phyloP scores from a whole-genome alignment of 2,888 invertebrate genomes.

The Ophion costatus region DNA sequence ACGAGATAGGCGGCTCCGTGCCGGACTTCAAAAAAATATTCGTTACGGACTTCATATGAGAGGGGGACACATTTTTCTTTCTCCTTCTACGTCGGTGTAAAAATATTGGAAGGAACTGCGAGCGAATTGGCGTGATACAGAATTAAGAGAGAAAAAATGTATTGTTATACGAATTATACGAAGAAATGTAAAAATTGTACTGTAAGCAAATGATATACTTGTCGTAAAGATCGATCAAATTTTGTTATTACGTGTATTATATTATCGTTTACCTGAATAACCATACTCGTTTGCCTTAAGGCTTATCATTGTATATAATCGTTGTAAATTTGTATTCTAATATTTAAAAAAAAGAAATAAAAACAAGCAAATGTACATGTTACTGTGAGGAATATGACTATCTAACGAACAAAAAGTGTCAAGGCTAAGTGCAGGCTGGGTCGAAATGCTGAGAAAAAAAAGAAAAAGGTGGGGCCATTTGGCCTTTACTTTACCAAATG shows the following conservation, averaged over 20 bases:
- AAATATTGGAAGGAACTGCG: not conserved
- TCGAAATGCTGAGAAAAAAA: too few relatives aligned
- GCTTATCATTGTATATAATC: conserved; percentile 75
- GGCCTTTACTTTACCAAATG: too few relatives aligned
- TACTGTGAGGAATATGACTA: conserved; percentile 3
- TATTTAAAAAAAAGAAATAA: conserved; percentile 71
- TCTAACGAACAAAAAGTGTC: not conserved
- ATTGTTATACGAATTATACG: not conserved
- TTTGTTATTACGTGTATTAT: conserved; percentile 50
- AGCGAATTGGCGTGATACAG: not conserved
- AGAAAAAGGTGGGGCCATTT: too few relatives aligned
- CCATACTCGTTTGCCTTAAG: conserved; percentile 40
- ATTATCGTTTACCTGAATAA: conserved; percentile 54
- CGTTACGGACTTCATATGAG: conserved; percentile 84
- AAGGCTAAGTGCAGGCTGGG: too few relatives aligned
- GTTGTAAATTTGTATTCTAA: conserved; percentile 80
- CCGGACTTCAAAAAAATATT: conserved; percentile 86
- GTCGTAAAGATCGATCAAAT: conserved; percentile 18
- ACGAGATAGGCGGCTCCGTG: conserved; percentile 84
- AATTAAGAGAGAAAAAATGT: conserved; percentile 1
- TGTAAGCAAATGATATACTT: conserved; percentile 11
- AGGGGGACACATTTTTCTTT: not conserved
- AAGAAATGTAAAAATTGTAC: conserved; percentile 38
- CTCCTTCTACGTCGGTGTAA: not conserved
- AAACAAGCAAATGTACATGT: conserved; percentile 46